Conservation (phyloP, 2,888 invertebrate genomes). For the Eilema caniola region DNA sequence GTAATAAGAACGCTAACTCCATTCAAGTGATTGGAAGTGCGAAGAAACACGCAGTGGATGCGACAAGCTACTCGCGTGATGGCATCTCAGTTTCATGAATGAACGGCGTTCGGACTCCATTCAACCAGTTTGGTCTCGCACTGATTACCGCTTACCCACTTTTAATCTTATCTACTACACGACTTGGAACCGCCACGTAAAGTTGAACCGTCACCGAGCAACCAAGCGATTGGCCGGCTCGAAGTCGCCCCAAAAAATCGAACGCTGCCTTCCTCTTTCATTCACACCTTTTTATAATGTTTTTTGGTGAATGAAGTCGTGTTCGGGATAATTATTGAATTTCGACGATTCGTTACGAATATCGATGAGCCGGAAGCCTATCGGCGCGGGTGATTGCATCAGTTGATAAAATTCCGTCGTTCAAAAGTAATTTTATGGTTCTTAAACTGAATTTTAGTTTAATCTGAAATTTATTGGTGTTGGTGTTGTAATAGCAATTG, state of each 20-base stretch:
- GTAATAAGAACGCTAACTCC: constrained; percentile 24
- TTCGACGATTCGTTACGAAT: constrained; percentile 86
- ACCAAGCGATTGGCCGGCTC: constrained; percentile 57
- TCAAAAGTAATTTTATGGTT: constrained; percentile 85
- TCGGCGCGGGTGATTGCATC: constrained; percentile 80
- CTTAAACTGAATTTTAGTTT: constrained; percentile 77
- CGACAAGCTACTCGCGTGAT: constrained; percentile 68
- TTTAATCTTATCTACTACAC: constrained; percentile 83
- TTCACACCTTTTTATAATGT: constrained; percentile 84
- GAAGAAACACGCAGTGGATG: constrained; percentile 44
- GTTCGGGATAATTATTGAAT: constrained; percentile 87
- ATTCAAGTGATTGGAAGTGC: constrained; percentile 34
- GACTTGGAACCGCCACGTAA: constrained; percentile 68
- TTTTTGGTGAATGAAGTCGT: constrained; percentile 86
- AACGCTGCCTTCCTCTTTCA: constrained; percentile 80
- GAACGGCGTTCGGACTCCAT: constrained; percentile 75
- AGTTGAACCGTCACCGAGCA: constrained; percentile 56
- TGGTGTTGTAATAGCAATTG: constrained; percentile 29
- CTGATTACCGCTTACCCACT: constrained; percentile 81
- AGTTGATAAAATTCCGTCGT: constrained; percentile 80
- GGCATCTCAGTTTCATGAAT: constrained; percentile 82
- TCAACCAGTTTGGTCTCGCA: constrained; percentile 85
- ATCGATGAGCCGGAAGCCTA: constrained; percentile 86
- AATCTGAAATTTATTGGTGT: constrained; percentile 57
- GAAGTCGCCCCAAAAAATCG: constrained; percentile 74